Evolutionary conservation across 2,113 vertebrate genomes (phyloP), one percentile per base, ranked within the genome.

Genomic region (Cryptotis parvus): DNA sequence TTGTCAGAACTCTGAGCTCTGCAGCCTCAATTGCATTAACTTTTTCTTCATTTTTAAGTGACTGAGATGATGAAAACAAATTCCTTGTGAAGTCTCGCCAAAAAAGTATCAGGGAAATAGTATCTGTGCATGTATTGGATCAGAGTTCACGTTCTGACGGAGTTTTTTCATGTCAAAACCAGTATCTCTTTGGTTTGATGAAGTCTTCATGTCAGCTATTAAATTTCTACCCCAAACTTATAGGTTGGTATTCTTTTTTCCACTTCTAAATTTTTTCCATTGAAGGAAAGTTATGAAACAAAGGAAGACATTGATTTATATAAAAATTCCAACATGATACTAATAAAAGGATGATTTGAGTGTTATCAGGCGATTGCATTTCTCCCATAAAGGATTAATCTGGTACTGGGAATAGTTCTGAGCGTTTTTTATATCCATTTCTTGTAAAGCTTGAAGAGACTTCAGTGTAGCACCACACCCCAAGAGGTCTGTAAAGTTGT

Each of bases 401-500:
- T 90, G 69, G 2, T 33, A 84, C 83, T 93, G 33, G 84, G 66
- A 96, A 73, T 43, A 91, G 61, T 52, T 90, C n/a, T 75, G 79
- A 84, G 66, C 89, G 26, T 80, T 95, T 91, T n/a, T 89, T 35
- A 74, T 80, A 29, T 90, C 78, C 11, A 74, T 92, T 97, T 96
- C 55, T 82, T 91, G 65, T 87, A 73, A 92, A 75, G n/a, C 31
- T 92, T 87, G 65, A 95, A 95, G 87, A 4, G 0, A 43, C 16
- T 97, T 96, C 66, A 92, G 65, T 80, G 37, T 86, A 88, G 80
- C 61, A 79, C n/a, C 26, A 3, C 22, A 88, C 11, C 91, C 52
- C 89, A 94, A 90, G 87, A 96, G 89, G 61, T 96, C 96, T 96
- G 12, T 96, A 92, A 96, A 96, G 39, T 91, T 97, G 87, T 96